Base-by-base conservation (phyloP, 1,140 invertebrate species). In the Megalopta genalis region DNA sequence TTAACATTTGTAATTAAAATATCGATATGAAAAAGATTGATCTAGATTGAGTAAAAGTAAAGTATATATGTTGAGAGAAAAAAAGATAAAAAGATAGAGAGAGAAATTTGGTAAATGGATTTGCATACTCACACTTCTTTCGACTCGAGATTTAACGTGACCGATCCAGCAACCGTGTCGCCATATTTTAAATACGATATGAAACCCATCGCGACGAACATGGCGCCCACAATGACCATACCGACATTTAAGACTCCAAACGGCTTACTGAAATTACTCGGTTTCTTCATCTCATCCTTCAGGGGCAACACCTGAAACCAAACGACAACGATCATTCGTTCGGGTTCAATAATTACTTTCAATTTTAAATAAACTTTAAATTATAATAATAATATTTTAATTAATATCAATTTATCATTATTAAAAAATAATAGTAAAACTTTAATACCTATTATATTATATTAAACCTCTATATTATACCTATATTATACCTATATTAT, bases 201-300 rank as follows among this genome's bases (percentile, higher is more conserved):
- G 89, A 97, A 97, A 64, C 97, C 98, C 76, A 98, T 94, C 5
- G 94, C 92, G 10, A 96, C 94, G 90, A 98, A 98, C 81, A 98
- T 94, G 59, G 90, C 71, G 1, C 95, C 95, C 1, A 98, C 97
- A 27, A 96, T 93, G 0, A 95, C 90, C 97, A 98, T 98, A 57
- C 97, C 96, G 4, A 96, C 94, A 89, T 98, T 98, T 10, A 98
- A 90, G 1, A 98, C 97, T 1, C 98, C 97, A 7, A 96, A 89
- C 5, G 94, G 93, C 77, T 95, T 96, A 70, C 95, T 95, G 91
- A 98, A 98, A 76, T 95, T 94, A 77, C 94, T 92, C 0, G 97
- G 96, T n/a, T 94, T 94, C 83, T 94, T 95, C 97, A 99, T 98
- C 89, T 97, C 96, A 88, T 98, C 98, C 91, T 98, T 97, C 84